A percentile compares a stretch with the other conserved stretches of the same genome.
Conservation (phyloP, 2,888 invertebrate species). For the Synanthedon myopaeformis region DNA sequence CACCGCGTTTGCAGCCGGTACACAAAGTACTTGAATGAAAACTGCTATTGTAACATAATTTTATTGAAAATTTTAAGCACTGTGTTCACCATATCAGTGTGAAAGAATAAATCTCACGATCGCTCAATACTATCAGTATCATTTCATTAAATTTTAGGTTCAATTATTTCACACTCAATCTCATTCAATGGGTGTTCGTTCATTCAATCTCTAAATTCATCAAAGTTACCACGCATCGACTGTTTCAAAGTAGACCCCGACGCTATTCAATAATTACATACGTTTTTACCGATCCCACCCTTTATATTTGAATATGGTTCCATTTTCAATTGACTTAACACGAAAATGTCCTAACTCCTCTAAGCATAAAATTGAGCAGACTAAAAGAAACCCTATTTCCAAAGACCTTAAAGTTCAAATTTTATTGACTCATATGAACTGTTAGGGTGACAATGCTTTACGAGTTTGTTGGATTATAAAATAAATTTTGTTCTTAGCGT, state of each 20-base stretch:
- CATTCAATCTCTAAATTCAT: conserved; percentile 40
- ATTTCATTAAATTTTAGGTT: background rate
- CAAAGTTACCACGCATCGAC: conserved; percentile 54
- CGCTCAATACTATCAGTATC: background rate
- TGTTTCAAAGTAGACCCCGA: conserved; percentile 37
- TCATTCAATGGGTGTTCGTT: background rate
- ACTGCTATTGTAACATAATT: too few species aligned
- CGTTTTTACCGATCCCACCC: conserved; percentile 62
- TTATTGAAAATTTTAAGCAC: too few species aligned
- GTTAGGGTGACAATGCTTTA: background rate
- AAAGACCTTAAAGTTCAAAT: background rate
- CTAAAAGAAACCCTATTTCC: too few species aligned
- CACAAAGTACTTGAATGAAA: too few species aligned
- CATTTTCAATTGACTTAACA: conserved; percentile 51
- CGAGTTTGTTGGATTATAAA: conserved; percentile 26
- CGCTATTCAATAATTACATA: conserved; percentile 62
- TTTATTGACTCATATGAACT: background rate
- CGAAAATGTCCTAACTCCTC: conserved; percentile 12
- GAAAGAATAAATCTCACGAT: too few species aligned
- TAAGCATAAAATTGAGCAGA: too few species aligned
- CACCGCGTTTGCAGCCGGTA: too few species aligned
- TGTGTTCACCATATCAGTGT: too few species aligned
- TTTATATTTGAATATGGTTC: conserved; percentile 63
- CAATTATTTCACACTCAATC: background rate
- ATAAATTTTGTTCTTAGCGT: conserved; percentile 53